Percentiles rank a stretch among this genome's conserved stretches.
These are phyloP conservation scores for Tenthredo livida DNA, from an alignment of 2,888 invertebrate species.

Conservation along the genomic window DNA sequence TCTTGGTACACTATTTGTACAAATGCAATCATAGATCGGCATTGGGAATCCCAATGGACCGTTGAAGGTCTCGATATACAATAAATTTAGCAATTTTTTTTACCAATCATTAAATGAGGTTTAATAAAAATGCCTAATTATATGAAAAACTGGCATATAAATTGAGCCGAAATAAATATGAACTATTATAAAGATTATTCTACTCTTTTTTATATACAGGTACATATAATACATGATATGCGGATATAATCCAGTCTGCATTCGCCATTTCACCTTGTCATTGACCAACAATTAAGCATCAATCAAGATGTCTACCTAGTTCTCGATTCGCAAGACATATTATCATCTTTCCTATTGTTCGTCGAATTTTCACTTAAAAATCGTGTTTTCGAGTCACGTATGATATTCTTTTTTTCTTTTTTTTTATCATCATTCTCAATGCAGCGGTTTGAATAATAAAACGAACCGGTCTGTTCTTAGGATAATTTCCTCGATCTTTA, in stretches of 20 bases:
- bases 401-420: neutral
- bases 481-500: neutral
- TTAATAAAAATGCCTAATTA: no score
- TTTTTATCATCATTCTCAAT: neutral
- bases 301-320: neutral
- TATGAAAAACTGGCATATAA: neutral
- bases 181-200: neutral
- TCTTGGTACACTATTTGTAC: no score
- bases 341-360: neutral
- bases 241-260: neutral
- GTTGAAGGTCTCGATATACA: no score
- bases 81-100: no score
- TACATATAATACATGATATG: neutral
- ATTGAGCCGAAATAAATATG: neutral
- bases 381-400: neutral
- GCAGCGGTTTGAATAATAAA: neutral
- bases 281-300: neutral
- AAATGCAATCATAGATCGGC: no score
- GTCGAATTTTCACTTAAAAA: neutral
- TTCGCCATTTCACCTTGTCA: neutral
- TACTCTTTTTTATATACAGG: neutral
- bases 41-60: no score
- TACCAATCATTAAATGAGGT: no score
- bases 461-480: neutral
- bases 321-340: neutral